These are phyloP conservation scores for Callyntrura guangdongensis DNA, from an alignment of 2,888 invertebrate genomes.

Conservation along the genomic window DNA sequence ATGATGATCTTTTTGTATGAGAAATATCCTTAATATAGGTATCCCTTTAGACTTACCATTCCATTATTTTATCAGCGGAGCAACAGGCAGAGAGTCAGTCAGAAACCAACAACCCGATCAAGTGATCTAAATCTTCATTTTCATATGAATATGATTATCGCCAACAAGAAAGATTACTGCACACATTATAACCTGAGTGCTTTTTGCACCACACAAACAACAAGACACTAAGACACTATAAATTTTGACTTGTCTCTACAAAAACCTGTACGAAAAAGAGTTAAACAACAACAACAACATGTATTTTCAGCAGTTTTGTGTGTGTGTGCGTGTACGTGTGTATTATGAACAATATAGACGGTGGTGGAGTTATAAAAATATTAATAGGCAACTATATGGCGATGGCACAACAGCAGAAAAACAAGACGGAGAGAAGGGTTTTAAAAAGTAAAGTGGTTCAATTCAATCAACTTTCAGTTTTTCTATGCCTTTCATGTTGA, in stretches of 20 bases:
- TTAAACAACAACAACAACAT: neutral
- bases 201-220: conserved; percentile 30
- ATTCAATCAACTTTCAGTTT: conserved; percentile 75
- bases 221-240: conserved; percentile 1
- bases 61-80: neutral
- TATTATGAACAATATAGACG: neutral
- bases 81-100: conserved; percentile 26
- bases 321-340: neutral
- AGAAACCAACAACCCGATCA: conserved; percentile 28
- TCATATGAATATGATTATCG: neutral
- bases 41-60: conserved; percentile 1
- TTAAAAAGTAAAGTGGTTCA: conserved; percentile 60
- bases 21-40: neutral
- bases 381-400: conserved; percentile 9
- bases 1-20: conserved; percentile 11
- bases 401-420: conserved; percentile 9
- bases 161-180: neutral
- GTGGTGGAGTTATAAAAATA: neutral
- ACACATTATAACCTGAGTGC: neutral
- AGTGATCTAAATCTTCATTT: neutral
- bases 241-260: conserved; percentile 16
- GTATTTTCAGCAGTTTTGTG: neutral
- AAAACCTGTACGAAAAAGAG: conserved; percentile 15
- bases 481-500: conserved; percentile 10
- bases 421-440: conserved; percentile 47